Percentiles rank a stretch among this genome's conserved stretches.
These are phyloP conservation scores for Dreissena polymorpha DNA, from an alignment of 1,140 invertebrate species.

Conservation along the genomic window DNA sequence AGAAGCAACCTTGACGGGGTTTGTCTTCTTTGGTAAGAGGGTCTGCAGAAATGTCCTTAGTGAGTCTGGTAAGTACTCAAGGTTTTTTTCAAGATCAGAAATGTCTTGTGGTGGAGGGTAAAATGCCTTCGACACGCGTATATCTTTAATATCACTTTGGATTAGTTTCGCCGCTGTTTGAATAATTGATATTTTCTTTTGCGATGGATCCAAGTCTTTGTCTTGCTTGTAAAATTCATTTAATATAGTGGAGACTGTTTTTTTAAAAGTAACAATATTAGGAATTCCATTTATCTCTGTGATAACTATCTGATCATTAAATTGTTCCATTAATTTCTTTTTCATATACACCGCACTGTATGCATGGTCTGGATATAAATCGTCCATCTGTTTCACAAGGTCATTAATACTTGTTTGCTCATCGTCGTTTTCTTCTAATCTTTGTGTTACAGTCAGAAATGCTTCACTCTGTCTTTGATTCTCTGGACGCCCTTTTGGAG, in stretches of 20 bases:
- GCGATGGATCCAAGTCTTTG: slow-evolving; percentile 6
- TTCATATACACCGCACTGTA: slow-evolving; percentile 39
- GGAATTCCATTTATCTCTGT: slow-evolving; percentile 35
- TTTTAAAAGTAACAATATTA: slow-evolving; percentile 23
- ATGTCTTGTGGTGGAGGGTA: slow-evolving; percentile 17
- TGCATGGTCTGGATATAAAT: not conserved
- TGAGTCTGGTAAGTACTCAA: slow-evolving; percentile 35
- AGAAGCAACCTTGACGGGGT: slow-evolving; percentile 20
- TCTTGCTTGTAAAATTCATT: slow-evolving; percentile 31
- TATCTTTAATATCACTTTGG: slow-evolving; percentile 47
- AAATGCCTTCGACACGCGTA: not conserved
- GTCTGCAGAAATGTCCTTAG: slow-evolving; percentile 24
- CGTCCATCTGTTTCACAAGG: slow-evolving; percentile 16
- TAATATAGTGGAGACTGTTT: slow-evolving; percentile 6
- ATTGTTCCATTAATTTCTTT: slow-evolving; percentile 33
- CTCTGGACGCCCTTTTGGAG: not conserved
- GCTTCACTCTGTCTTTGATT: not conserved
- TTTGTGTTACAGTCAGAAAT: not conserved
- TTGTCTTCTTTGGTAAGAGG: slow-evolving; percentile 17
- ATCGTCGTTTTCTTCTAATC: slow-evolving; percentile 9
- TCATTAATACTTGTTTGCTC: slow-evolving; percentile 1
- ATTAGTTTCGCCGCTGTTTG: slow-evolving; percentile 48
- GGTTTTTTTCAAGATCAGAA: not conserved
- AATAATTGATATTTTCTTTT: slow-evolving; percentile 30
- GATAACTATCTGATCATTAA: slow-evolving; percentile 17